Conservation (phyloP, 2,797 vertebrate species). For the Mormyrus proboscirostris region DNA sequence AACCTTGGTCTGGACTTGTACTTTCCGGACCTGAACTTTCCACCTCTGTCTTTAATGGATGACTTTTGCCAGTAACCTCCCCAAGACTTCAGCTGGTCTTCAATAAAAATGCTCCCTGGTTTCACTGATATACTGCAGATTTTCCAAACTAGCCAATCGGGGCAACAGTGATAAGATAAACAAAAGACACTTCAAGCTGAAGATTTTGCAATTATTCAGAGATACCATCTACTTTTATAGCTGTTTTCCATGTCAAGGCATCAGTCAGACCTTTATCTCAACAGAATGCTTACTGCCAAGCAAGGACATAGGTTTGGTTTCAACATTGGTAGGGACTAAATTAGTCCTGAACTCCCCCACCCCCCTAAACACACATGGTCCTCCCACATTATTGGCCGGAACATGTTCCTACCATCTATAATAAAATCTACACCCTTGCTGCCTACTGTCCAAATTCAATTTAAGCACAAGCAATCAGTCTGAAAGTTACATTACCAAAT, state of each 20-base stretch:
- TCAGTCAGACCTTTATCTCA: background rate
- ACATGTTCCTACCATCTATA: background rate
- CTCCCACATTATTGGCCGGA: background rate
- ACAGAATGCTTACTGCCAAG: background rate
- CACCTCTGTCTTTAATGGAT: background rate
- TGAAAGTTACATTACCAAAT: background rate
- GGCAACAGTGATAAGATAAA: background rate
- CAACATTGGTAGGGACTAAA: background rate
- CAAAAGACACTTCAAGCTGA: background rate
- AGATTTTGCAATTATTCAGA: background rate
- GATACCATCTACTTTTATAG: background rate
- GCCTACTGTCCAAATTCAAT: constrained; percentile 3
- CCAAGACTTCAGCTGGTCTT: background rate
- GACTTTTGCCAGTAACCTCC: background rate
- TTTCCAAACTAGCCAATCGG: background rate
- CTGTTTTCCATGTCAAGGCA: background rate
- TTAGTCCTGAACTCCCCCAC: background rate
- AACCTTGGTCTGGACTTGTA: background rate
- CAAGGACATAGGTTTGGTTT: background rate
- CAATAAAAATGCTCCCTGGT: background rate
- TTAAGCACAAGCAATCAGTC: constrained; percentile 16
- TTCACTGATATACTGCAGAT: background rate
- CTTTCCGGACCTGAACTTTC: background rate
- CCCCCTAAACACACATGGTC: background rate
- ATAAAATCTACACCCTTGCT: background rate